Percentiles rank a stretch among this genome's conserved stretches.
Conservation (phyloP, 1,140 invertebrate genomes). For the Periplaneta americana region DNA sequence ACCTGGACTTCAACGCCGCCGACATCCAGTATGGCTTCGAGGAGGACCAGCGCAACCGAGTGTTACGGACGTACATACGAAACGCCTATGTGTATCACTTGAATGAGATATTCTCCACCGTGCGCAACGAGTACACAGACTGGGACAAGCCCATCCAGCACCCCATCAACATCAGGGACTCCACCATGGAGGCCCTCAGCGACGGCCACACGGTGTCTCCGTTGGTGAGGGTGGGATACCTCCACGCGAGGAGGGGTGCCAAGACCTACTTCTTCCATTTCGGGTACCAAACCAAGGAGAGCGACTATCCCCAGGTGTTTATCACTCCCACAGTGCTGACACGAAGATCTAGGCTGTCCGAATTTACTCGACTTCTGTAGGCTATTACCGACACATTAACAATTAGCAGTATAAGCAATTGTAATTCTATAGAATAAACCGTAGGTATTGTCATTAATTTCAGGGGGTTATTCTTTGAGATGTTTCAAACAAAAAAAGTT, state of each 20-base stretch:
- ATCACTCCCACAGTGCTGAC: background rate
- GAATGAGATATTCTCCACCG: conserved; percentile 86
- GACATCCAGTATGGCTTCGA: conserved; percentile 74
- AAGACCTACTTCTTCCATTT: conserved; percentile 76
- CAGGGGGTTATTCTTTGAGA: too few species aligned
- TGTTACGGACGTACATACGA: conserved; percentile 69
- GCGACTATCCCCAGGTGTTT: conserved; percentile 62
- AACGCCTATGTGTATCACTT: conserved; percentile 85
- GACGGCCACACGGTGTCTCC: conserved; percentile 76
- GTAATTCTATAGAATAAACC: too few species aligned
- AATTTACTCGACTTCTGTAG: background rate
- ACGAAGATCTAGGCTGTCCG: background rate
- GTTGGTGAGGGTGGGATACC: conserved; percentile 59
- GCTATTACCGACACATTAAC: too few species aligned
- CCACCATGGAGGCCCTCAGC: conserved; percentile 79
- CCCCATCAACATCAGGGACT: conserved; percentile 77
- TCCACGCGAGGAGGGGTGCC: conserved; percentile 61
- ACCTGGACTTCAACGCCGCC: conserved; percentile 65
- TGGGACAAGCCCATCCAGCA: conserved; percentile 83
- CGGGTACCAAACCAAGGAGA: conserved; percentile 69
- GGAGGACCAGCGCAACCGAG: conserved; percentile 64
- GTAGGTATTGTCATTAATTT: too few species aligned
- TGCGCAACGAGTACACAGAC: conserved; percentile 89
- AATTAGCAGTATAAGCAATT: too few species aligned
- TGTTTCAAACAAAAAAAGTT: too few species aligned